These are phyloP conservation scores for Laticauda colubrina DNA, from an alignment of 2,113 vertebrate genomes.

Conservation along the genomic window DNA sequence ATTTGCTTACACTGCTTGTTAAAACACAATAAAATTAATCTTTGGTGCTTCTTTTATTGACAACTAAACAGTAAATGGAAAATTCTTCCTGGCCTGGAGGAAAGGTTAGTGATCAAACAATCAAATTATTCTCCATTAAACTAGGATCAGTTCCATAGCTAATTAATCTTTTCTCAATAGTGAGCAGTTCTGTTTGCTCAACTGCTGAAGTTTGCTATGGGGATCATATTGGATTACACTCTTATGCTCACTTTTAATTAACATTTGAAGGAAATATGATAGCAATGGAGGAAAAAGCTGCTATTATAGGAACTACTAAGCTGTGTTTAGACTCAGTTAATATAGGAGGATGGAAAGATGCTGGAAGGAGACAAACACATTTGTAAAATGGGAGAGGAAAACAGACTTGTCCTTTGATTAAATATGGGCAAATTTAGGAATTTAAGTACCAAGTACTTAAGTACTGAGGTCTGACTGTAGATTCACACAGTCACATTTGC, in stretches of 20 bases:
- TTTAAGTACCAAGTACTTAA: not conserved
- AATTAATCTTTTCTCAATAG: conserved; percentile 46
- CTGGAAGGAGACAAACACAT: not conserved
- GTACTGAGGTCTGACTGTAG: not conserved
- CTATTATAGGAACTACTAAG: conserved; percentile 26
- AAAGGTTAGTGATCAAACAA: conserved; percentile 35
- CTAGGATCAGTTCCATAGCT: conserved; percentile 48
- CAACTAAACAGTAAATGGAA: conserved; percentile 26
- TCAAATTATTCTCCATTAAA: conserved; percentile 37
- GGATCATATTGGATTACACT: conserved; percentile 43
- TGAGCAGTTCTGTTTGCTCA: conserved; percentile 27
- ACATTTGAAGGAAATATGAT: conserved; percentile 53
- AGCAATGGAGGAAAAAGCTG: conserved; percentile 39
- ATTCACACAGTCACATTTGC: not conserved
- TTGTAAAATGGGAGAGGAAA: conserved; percentile 7
- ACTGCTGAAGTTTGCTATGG: conserved; percentile 25
- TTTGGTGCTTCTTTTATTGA: not conserved
- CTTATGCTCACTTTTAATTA: conserved; percentile 54
- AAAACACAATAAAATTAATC: conserved; percentile 28
- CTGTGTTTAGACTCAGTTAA: not conserved
- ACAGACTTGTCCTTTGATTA: not conserved
- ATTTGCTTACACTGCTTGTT: not conserved
- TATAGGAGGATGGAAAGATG: not conserved
- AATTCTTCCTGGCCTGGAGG: conserved; percentile 40
- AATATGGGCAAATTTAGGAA: not conserved